Evolutionary conservation across 2,113 vertebrate genomes (phyloP).

Genomic region (Ictalurus punctatus): DNA sequence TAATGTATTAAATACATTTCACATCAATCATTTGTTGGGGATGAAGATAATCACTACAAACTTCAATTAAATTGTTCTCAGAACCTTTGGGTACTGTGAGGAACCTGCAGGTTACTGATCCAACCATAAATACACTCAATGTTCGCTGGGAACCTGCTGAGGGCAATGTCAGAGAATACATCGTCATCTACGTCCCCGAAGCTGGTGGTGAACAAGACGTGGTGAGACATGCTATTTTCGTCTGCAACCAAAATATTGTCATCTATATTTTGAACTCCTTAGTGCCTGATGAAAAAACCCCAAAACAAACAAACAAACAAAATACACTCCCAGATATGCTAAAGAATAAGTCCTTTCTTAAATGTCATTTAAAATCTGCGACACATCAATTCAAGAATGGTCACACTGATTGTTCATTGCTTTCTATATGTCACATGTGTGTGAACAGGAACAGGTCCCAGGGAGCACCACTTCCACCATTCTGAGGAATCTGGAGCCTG

Average conservation of each 20-base stretch:
- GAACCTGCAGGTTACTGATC: constrained; percentile 88
- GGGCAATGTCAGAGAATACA: constrained; percentile 89
- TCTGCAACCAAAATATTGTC: neutral
- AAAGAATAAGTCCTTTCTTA: neutral
- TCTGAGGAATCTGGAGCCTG: constrained; percentile 66
- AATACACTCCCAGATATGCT: neutral
- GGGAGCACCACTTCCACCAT: constrained; percentile 80
- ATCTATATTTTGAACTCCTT: neutral
- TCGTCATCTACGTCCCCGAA: constrained; percentile 78
- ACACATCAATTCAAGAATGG: neutral
- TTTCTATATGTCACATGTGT: neutral
- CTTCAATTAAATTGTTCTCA: constrained; percentile 54
- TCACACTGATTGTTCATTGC: neutral
- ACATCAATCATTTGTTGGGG: neutral
- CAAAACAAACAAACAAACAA: no score
- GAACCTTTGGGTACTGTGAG: constrained; percentile 85
- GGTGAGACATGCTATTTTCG: constrained; percentile 18
- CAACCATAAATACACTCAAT: constrained; percentile 88
- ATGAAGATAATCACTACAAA: neutral
- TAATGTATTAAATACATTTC: neutral
- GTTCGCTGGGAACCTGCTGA: constrained; percentile 92
- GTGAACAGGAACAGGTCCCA: constrained; percentile 83
- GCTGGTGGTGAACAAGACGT: constrained; percentile 75
- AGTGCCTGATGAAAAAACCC: neutral
- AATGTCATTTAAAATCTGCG: neutral